Conservation (phyloP, 2,797 vertebrate genomes). For the Muscicapa comitata region DNA sequence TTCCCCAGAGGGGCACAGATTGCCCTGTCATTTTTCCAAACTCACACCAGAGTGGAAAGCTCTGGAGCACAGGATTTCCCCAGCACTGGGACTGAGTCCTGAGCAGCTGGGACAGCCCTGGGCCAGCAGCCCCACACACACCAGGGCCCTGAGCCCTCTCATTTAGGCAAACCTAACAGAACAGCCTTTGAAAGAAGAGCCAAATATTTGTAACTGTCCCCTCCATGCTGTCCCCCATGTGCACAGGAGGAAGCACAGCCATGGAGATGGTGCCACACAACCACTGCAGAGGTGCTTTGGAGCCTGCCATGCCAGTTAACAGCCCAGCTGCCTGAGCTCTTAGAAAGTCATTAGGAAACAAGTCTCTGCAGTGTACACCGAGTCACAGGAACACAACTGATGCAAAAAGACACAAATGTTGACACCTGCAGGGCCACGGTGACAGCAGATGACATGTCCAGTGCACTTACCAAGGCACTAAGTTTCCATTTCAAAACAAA, state of each 20-base stretch:
- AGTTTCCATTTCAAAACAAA: not conserved
- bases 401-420: not conserved
- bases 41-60: not conserved
- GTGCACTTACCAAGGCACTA: conserved; percentile 50
- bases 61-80: not conserved
- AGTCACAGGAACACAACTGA: not conserved
- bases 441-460: not conserved
- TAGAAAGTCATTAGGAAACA: not conserved
- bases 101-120: not conserved
- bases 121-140: not conserved
- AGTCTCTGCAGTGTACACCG: not conserved
- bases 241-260: not conserved
- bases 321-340: not conserved
- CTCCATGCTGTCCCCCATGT: rapidly evolving
- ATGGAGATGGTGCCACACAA: rapidly evolving
- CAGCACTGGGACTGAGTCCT: not conserved
- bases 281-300: rapidly evolving
- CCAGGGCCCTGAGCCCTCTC: not conserved
- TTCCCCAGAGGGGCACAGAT: not conserved
- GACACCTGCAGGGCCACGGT: not conserved
- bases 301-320: not conserved
- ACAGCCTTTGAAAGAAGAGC: not conserved
- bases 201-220: rapidly evolving
- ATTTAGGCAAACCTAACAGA: rapidly evolving
- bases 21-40: not conserved